Percentiles rank a stretch among this genome's conserved stretches.
Conservation (phyloP, 1,140 invertebrate species). For the Heliothis subflexa region DNA sequence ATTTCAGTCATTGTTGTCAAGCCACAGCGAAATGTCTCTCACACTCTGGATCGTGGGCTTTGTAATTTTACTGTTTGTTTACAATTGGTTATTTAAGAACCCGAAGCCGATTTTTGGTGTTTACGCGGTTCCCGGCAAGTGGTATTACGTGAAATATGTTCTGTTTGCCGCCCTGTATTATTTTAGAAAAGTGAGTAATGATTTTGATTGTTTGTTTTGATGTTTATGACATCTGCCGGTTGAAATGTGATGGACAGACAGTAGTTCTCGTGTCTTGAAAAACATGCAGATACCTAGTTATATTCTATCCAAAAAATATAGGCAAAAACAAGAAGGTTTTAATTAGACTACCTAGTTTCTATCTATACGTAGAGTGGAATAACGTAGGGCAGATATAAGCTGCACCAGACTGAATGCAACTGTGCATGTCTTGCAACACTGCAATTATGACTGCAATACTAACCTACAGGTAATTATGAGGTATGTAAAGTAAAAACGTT, state of each 20-base stretch:
- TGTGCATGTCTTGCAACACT: too few relatives aligned
- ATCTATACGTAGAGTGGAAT: too few relatives aligned
- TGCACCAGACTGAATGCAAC: too few relatives aligned
- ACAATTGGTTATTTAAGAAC: slow-evolving; percentile 64
- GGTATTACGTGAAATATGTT: slow-evolving; percentile 88
- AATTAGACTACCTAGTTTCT: too few relatives aligned
- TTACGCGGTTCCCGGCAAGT: slow-evolving; percentile 88
- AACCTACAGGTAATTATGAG: too few relatives aligned
- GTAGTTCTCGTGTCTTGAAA: too few relatives aligned
- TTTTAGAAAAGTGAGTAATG: slow-evolving; percentile 84
- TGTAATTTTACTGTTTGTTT: slow-evolving; percentile 58
- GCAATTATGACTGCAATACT: too few relatives aligned
- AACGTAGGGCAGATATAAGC: too few relatives aligned
- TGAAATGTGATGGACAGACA: neutral
- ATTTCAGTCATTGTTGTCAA: neutral
- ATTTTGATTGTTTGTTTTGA: neutral
- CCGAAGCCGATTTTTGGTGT: slow-evolving; percentile 87
- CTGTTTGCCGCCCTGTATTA: slow-evolving; percentile 86
- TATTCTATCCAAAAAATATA: too few relatives aligned
- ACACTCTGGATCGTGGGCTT: slow-evolving; percentile 1
- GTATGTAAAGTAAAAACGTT: too few relatives aligned
- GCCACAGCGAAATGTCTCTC: slow-evolving; percentile 27
- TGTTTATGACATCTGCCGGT: neutral
- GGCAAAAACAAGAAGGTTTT: too few relatives aligned
- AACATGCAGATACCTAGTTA: too few relatives aligned